These are phyloP conservation scores for Trissolcus brochymenae DNA, from an alignment of 2,888 invertebrate species.

Conservation along the genomic window DNA sequence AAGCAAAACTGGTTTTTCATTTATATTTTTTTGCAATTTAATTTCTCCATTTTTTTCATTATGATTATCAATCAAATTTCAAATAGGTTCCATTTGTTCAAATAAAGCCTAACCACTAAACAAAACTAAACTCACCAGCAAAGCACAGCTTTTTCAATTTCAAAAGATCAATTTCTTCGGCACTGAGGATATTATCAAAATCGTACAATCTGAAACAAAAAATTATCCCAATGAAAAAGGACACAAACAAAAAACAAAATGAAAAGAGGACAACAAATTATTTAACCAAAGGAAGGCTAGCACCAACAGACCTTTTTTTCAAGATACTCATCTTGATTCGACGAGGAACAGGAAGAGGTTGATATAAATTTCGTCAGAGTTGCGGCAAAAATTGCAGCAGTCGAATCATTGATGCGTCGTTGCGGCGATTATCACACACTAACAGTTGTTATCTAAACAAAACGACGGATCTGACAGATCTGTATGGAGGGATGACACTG, in stretches of 20 bases:
- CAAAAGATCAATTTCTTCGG: constrained; percentile 84
- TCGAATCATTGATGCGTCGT: too few species aligned
- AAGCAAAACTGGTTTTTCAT: too few species aligned
- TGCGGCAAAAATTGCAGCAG: too few species aligned
- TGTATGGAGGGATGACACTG: too few species aligned
- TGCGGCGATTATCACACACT: too few species aligned
- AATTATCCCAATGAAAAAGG: neutral
- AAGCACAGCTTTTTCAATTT: constrained; percentile 85
- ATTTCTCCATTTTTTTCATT: neutral
- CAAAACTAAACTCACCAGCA: constrained; percentile 81
- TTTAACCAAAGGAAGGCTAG: constrained; percentile 59
- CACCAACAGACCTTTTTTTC: constrained; percentile 9
- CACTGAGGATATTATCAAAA: constrained; percentile 84
- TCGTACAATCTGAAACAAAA: constrained; percentile 84
- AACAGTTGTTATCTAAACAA: too few species aligned
- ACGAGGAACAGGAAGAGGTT: too few species aligned
- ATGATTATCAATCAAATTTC: neutral
- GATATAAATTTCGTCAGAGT: too few species aligned
- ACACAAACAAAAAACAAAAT: neutral
- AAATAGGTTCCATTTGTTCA: neutral
- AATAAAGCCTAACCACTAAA: too few species aligned
- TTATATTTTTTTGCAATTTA: neutral
- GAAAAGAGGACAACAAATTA: neutral
- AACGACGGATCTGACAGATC: too few species aligned
- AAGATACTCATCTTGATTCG: constrained; percentile 8